A percentile compares a stretch with the other conserved stretches of the same genome.
Conservation (phyloP, 2,888 invertebrate species). For the Synergus umbraculus region DNA sequence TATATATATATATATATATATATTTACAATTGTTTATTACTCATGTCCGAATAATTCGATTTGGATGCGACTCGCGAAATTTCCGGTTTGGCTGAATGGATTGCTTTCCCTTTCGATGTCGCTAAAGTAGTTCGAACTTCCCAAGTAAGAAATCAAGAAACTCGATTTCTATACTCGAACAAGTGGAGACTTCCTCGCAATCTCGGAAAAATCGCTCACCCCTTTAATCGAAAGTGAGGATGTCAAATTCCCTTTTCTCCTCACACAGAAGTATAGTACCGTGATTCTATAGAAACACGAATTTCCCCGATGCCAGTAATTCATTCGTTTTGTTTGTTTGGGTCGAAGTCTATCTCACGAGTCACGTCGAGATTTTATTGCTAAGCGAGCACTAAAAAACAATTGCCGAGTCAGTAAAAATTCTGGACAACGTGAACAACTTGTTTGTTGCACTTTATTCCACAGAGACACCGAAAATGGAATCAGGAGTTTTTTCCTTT, state of each 20-base stretch:
- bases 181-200: not conserved
- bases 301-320: not conserved
- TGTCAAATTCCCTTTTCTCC: constrained; percentile 20
- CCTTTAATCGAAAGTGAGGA: constrained; percentile 26
- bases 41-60: not conserved
- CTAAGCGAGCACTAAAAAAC: constrained; percentile 26
- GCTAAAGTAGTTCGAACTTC: constrained; percentile 9
- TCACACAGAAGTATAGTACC: not conserved
- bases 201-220: not conserved
- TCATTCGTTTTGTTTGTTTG: not conserved
- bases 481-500: not conserved
- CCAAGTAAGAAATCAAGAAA: constrained; percentile 25
- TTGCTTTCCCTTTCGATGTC: constrained; percentile 31
- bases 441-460: not conserved
- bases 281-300: not conserved
- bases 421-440: not conserved
- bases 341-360: not conserved
- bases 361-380: constrained; percentile 21
- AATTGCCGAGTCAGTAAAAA: constrained; percentile 17
- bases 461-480: too few relatives aligned
- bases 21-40: too few relatives aligned
- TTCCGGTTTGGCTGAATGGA: not conserved
- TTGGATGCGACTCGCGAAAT: constrained; percentile 4
- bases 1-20: too few relatives aligned
- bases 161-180: not conserved